Conservation (phyloP, 1,140 invertebrate species). For the Drosophila trapezifrons region DNA sequence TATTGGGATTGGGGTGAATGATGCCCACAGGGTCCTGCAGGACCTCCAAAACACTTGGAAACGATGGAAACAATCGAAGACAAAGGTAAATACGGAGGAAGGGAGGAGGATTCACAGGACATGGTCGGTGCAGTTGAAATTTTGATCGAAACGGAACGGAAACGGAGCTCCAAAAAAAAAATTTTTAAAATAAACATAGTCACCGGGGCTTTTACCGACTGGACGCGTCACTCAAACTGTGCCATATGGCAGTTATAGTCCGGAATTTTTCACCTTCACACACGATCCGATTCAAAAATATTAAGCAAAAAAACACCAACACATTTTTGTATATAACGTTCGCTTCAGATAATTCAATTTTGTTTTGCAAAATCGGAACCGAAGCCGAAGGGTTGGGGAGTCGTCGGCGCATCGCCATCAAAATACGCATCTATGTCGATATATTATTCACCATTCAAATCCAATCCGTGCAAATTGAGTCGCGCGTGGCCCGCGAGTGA, state of each 20-base stretch:
- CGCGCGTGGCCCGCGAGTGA: constrained; percentile 51
- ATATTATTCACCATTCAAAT: constrained; percentile 14
- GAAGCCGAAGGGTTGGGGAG: constrained; percentile 1
- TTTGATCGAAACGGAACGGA: constrained; percentile 1
- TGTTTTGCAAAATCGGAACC: constrained; percentile 43
- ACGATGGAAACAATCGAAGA: constrained; percentile 18
- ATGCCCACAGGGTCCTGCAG: constrained; percentile 10
- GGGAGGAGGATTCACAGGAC: not conserved
- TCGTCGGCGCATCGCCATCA: not conserved
- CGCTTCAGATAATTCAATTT: constrained; percentile 15
- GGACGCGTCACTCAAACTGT: constrained; percentile 13
- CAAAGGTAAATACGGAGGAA: not conserved
- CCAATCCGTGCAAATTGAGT: constrained; percentile 39
- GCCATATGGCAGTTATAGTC: constrained; percentile 37
- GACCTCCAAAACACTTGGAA: constrained; percentile 7
- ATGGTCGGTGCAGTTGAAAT: constrained; percentile 5
- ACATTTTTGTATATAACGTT: constrained; percentile 30
- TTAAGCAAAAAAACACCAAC: constrained; percentile 27
- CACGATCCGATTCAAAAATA: constrained; percentile 48
- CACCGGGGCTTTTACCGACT: constrained; percentile 17
- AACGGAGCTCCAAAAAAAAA: not conserved
- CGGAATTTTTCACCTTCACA: constrained; percentile 65
- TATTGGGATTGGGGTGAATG: constrained; percentile 13
- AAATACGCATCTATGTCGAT: constrained; percentile 14
- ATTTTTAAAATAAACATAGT: constrained; percentile 12